These are phyloP conservation scores for Zaprionus nigranus DNA, from an alignment of 1,140 invertebrate genomes.

Conservation along the genomic window DNA sequence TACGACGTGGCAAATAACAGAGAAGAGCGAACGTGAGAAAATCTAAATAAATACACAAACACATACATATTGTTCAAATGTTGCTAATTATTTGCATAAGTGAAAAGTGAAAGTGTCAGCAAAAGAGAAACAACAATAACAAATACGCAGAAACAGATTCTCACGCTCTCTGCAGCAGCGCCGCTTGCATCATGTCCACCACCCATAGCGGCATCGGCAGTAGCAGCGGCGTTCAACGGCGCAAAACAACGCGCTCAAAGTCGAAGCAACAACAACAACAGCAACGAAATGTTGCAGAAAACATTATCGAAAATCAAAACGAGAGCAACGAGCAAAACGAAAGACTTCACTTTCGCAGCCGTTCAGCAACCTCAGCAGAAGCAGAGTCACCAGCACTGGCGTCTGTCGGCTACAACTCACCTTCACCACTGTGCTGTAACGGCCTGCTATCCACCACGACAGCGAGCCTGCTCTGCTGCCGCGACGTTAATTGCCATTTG, in stretches of 20 bases:
- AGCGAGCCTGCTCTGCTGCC: conserved; percentile 65
- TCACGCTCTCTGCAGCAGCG: conserved; percentile 35
- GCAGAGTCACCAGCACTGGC: conserved; percentile 16
- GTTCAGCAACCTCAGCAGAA: conserved; percentile 59
- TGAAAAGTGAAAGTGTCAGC: conserved; percentile 62
- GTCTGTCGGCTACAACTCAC: conserved; percentile 42
- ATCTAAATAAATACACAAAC: conserved; percentile 15
- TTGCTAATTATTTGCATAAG: background rate
- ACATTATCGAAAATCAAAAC: conserved; percentile 54
- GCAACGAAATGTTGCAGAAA: conserved; percentile 53
- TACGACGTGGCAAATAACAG: conserved; percentile 56
- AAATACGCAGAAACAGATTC: conserved; percentile 29
- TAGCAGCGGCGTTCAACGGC: conserved; percentile 55
- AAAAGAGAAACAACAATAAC: conserved; percentile 33
- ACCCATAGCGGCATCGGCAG: conserved; percentile 48
- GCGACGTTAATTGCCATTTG: conserved; percentile 76
- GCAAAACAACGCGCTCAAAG: conserved; percentile 68
- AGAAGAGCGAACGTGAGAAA: conserved; percentile 12
- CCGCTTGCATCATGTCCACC: conserved; percentile 62
- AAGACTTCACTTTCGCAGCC: conserved; percentile 82
- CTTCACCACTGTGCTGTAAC: conserved; percentile 78
- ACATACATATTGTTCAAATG: conserved; percentile 15
- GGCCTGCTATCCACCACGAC: conserved; percentile 56
- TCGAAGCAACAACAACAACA: conserved; percentile 55
- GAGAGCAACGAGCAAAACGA: conserved; percentile 67